Conservation (phyloP, 1,140 invertebrate genomes). For the Cotesia chilonis region DNA sequence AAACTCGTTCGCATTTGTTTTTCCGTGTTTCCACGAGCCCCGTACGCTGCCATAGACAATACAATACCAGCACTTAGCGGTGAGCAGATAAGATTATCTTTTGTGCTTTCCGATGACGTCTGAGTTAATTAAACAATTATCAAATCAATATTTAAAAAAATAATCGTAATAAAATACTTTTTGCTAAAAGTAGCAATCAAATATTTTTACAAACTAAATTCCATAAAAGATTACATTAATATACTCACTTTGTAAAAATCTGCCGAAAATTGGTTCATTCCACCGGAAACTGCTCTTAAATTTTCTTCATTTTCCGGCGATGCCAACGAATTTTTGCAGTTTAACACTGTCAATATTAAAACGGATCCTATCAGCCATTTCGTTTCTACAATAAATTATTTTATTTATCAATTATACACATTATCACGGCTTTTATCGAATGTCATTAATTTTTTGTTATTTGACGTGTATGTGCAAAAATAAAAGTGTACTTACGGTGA, state of each 20-base stretch:
- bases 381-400: background rate
- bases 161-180: too few species aligned
- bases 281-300: background rate
- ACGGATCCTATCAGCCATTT: background rate
- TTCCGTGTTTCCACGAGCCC: constrained; percentile 25
- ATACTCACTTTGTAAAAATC: constrained; percentile 19
- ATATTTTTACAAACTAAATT: background rate
- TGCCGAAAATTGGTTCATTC: constrained; percentile 7
- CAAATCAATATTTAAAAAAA: too few species aligned
- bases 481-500: too few species aligned
- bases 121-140: too few species aligned
- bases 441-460: too few species aligned
- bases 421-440: too few species aligned
- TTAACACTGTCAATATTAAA: background rate
- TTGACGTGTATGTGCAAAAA: too few species aligned
- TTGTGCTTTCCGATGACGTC: too few species aligned
- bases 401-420: too few species aligned
- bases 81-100: too few species aligned
- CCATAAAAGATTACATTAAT: background rate
- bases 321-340: too few species aligned
- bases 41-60: constrained; percentile 18
- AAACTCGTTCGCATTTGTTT: constrained; percentile 13
- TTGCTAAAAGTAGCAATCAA: too few species aligned
- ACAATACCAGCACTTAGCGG: constrained; percentile 17
- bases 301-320: background rate